Base-by-base conservation (phyloP, 2,888 invertebrate genomes). In the Oligia fasciuncula region DNA sequence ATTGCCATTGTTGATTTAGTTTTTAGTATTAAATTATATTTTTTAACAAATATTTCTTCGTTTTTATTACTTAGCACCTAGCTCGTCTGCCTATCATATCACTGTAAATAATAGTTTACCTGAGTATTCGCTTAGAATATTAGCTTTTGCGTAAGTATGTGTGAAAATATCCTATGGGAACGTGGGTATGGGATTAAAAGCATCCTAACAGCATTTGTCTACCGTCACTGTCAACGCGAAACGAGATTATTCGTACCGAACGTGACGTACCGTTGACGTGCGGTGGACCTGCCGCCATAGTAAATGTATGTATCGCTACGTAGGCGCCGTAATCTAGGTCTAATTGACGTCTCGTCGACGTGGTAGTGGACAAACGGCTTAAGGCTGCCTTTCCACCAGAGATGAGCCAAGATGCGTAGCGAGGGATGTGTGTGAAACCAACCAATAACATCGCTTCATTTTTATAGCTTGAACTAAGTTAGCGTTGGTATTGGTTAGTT, bases 1-100 rank as follows among this genome's bases (percentile, higher is more conserved):
- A 93, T 94, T 94, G 94, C 94, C 95, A 95, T 95, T 95, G 95
- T 95, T 95, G 93, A 94, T 93, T 93, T 92, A 94, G 92, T 94
- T 94, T 90, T 91, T 93, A 92, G 91, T 84, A 94, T 92, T 94
- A 94, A 95, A 95, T 94, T 94, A 94, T 94, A 92, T 91, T 93
- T 94, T 94, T 92, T 91, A 91, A 92, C 90, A 89, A 85, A 75
- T 6, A 71, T 8, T 68, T 65, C 40, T 81, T 13, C 19, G 62
- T 65, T 81, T 87, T 82, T 29, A 66, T 86, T 62, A 35, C 3
- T 63, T 11, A 54, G 0, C 19, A 40, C 54, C 40, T 40, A 35
- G 5, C 11, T 65, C 40, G 9, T 29, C 29, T 35, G 19, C 35
- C 14, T 62, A 62, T 17, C 62, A 3, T 62, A 62, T 17, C 62